Conservation (phyloP, 2,113 vertebrate genomes). For the Cacatua alba region DNA sequence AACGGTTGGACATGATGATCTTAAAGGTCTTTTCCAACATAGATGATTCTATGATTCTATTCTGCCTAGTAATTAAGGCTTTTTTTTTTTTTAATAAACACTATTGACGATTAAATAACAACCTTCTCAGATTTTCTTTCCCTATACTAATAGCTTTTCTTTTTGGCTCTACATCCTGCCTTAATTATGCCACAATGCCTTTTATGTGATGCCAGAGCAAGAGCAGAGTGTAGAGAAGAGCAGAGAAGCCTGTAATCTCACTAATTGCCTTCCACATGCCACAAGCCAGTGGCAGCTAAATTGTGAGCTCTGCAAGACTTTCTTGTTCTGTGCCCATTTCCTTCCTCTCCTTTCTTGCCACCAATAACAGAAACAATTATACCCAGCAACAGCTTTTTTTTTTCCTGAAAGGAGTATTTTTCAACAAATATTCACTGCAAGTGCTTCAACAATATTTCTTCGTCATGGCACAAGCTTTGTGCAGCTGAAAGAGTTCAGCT, state of each 20-base stretch:
- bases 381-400: not conserved
- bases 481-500: not conserved
- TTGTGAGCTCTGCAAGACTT: not conserved
- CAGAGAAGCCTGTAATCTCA: not conserved
- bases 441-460: not conserved
- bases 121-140: not conserved
- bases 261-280: not conserved
- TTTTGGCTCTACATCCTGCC: not conserved
- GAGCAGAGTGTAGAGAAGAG: not conserved
- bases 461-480: not conserved
- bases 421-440: not conserved
- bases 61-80: not conserved
- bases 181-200: not conserved
- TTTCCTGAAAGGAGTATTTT: not conserved
- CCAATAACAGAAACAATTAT: not conserved
- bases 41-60: not conserved
- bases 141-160: not conserved
- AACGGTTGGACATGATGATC: not conserved
- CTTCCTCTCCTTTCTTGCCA: not conserved
- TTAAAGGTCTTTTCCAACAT: not conserved
- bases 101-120: not conserved
- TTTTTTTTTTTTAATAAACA: not conserved
- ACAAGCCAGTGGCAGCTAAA: not conserved
- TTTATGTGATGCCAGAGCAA: not conserved
- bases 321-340: not conserved